Evolutionary conservation across 2,888 invertebrate species (phyloP), one percentile per base, ranked within the genome.

Genomic region (Mayetiola destructor): DNA sequence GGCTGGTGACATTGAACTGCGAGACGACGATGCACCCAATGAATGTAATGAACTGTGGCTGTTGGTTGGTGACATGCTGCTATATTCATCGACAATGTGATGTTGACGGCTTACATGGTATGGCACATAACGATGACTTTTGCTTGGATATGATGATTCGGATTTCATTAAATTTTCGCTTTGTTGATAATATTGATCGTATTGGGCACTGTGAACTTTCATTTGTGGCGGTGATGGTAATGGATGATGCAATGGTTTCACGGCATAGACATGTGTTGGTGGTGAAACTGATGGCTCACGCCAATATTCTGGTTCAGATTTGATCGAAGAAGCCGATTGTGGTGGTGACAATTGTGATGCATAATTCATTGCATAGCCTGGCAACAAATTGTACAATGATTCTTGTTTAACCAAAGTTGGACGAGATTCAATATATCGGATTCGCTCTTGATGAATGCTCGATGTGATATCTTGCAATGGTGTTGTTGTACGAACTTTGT

Each of bases 1-100:
- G 79, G 9, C 79, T 78, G 0, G 80, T 79, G 0, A 79, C 79
- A 6, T 78, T 76, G 29, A 80, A 67, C 59, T 80, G 79, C 68
- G 79, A 27, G 56, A 56, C n/a, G n/a, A n/a, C 32, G 39, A 39
- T 3, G 18, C 29, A 12, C 39, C 39, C 10, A 56, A 21, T 30
- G 56, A 56, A 32, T 32, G 40, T 4, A 30, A 8, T 21, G 54
- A 40, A 52, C 30, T 29, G 9, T 53, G 53, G 30, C 53, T 53
- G 32, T 53, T 16, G 16, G 53, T 32, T 56, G 40, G 40, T 18
- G 56, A 56, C 36, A 36, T 29, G n/a, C 29, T 37, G 27, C 21
- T 37, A 16, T n/a, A n/a, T n/a, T 56, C 18, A 10, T 55, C 37
- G 1, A 29, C 39, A 14, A 56, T 18, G 21, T 27, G 39, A 23